Evolutionary conservation across 2,888 invertebrate genomes (phyloP).

Genomic region (Flabesymbios commensalis): DNA sequence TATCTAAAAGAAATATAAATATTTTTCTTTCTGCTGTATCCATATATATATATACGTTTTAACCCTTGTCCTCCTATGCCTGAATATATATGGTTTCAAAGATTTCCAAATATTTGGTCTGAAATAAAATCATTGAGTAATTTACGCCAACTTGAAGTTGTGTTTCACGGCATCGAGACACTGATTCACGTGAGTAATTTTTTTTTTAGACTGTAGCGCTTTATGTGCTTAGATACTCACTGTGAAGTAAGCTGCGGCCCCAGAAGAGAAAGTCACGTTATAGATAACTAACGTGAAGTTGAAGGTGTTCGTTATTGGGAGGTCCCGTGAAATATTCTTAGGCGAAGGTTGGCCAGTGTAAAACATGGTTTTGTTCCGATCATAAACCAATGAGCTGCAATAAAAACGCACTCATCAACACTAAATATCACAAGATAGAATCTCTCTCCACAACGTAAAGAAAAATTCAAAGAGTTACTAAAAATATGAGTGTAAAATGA

Average conservation of each 20-base stretch:
- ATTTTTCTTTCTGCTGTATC: too few relatives aligned
- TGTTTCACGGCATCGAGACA: neutral
- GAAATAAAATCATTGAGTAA: too few relatives aligned
- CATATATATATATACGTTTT: too few relatives aligned
- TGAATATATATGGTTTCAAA: too few relatives aligned
- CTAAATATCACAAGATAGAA: neutral
- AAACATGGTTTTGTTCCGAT: conserved; percentile 61
- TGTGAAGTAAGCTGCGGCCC: conserved; percentile 69
- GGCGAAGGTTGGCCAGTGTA: conserved; percentile 53
- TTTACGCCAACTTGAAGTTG: too few relatives aligned
- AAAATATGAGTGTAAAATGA: neutral
- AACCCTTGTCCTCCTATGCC: too few relatives aligned
- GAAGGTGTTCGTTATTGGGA: conserved; percentile 75
- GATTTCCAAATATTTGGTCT: too few relatives aligned
- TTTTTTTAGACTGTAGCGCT: too few relatives aligned
- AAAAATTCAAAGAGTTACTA: neutral
- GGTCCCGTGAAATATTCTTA: conserved; percentile 62
- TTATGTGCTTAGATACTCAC: conserved; percentile 64
- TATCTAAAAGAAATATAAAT: too few relatives aligned
- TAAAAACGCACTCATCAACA: neutral
- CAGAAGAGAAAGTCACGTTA: conserved; percentile 71
- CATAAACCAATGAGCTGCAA: conserved; percentile 61
- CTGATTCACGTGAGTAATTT: neutral
- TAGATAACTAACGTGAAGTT: conserved; percentile 74
- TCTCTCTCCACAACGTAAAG: neutral